Base-by-base conservation (phyloP, 2,888 invertebrate genomes). In the Boloria selene region DNA sequence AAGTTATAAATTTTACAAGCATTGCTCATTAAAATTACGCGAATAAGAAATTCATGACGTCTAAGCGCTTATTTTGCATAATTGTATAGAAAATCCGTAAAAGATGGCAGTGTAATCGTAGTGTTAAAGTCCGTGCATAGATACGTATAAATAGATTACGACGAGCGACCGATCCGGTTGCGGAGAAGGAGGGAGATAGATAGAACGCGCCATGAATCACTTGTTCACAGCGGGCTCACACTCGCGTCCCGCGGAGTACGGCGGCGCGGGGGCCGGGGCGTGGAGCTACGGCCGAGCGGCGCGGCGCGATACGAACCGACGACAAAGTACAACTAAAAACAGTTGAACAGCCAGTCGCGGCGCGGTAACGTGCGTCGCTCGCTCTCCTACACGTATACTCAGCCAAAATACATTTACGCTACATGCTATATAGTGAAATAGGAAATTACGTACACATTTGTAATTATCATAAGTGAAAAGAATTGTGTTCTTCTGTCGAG, bases 121-220 rank as follows among this genome's bases (percentile, higher is more conserved):
- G 81, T 83, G 85, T 89, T 89, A 86, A 88, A 88, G 88, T 88
- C 87, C 86, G 85, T 86, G 83, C 84, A 86, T 85, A 88, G 85
- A 88, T 88, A 90, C 81, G 81, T 88, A 90, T 88, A 91, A 89
- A 92, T 90, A 90, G 90, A 90, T 90, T 89, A 90, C 88, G 86
- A 86, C 88, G 89, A 88, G 89, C 88, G 86, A 88, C 87, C 92
- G 91, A 91, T 90, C 90, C 89, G 90, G 90, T 91, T 89, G 90
- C 88, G 87, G 86, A 82, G 90, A 90, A 90, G 88, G 90, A 90
- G 89, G 85, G 91, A 92, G 92, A 92, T 90, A 90, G 91, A 90
- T 90, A 90, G 87, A 90, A 90, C 89, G 88, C 91, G 88, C 90
- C 90, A 90, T 92, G 91, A 92, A 92, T 92, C 91, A 92, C 91